A percentile compares a stretch with the other conserved stretches of the same genome.
phyloP scores from a whole-genome alignment of 2,888 invertebrate genomes.

The Pterostichus madidus region DNA sequence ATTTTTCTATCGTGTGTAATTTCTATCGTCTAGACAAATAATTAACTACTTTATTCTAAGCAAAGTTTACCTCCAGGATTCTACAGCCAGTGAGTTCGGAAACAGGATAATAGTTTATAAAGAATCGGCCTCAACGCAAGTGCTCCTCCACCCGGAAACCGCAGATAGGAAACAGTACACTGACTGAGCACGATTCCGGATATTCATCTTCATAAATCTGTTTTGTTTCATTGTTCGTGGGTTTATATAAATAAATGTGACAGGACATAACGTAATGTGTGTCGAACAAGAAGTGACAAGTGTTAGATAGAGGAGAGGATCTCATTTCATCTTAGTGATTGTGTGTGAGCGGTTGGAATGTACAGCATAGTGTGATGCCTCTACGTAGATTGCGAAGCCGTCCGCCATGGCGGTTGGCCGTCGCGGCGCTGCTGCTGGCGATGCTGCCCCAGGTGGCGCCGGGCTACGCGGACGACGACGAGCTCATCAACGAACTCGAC shows the following conservation, averaged over 20 bases:
- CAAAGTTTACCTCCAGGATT: no score
- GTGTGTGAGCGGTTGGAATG: conserved; percentile 31
- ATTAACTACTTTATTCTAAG: conserved; percentile 2
- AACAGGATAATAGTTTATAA: no score
- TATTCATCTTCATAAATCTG: neutral
- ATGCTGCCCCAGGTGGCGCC: conserved; percentile 76
- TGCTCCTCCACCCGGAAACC: neutral
- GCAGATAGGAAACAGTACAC: neutral
- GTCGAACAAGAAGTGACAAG: conserved; percentile 5
- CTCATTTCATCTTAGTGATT: conserved; percentile 1
- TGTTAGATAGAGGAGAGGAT: neutral
- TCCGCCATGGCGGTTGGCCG: neutral
- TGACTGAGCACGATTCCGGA: neutral
- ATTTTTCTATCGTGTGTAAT: conserved; percentile 33
- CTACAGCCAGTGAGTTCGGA: no score
- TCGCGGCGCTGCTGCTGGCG: conserved; percentile 75
- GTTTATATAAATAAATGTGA: neutral
- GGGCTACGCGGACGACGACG: conserved; percentile 80
- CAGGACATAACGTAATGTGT: neutral
- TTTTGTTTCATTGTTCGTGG: conserved; percentile 21
- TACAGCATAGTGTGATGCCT: conserved; percentile 23
- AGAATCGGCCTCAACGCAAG: no score
- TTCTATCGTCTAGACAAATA: conserved; percentile 1
- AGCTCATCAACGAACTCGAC: conserved; percentile 81
- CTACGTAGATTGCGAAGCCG: neutral